Conservation (phyloP, 2,797 vertebrate species). For the Argyrosomus regius region DNA sequence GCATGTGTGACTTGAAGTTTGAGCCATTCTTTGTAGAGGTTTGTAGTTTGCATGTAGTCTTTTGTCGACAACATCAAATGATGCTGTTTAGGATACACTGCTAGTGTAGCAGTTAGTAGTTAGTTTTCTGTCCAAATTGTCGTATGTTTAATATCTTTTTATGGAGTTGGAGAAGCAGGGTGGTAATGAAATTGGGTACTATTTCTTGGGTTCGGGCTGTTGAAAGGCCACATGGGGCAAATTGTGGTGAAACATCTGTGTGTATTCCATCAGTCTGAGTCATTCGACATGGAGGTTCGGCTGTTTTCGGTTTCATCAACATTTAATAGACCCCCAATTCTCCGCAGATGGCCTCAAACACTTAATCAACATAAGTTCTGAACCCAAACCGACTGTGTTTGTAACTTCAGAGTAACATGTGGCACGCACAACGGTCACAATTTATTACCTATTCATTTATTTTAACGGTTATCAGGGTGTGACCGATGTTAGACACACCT, state of each 20-base stretch:
- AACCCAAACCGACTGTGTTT: constrained; percentile 35
- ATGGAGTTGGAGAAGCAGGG: background rate
- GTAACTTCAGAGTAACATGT: constrained; percentile 5
- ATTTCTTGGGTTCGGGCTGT: background rate
- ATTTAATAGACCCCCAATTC: constrained; percentile 33
- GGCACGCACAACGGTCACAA: constrained; percentile 15
- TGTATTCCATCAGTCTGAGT: constrained; percentile 8
- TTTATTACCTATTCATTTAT: constrained; percentile 38
- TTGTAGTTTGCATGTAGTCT: background rate
- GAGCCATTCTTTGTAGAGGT: constrained; percentile 31
- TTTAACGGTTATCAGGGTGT: constrained; percentile 30
- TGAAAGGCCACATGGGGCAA: background rate
- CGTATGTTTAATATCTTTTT: background rate
- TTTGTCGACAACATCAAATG: background rate
- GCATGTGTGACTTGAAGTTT: background rate
- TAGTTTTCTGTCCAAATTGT: background rate
- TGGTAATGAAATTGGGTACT: background rate
- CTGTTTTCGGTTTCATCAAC: constrained; percentile 40
- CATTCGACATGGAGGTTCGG: constrained; percentile 38
- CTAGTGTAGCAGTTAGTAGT: background rate
- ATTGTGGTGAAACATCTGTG: background rate
- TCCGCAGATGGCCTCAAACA: constrained; percentile 42
- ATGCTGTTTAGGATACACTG: background rate
- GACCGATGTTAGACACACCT: constrained; percentile 48
- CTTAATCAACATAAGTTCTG: constrained; percentile 46